Base-by-base conservation (phyloP, 2,113 vertebrate genomes). In the Dolichotis patagonum region DNA sequence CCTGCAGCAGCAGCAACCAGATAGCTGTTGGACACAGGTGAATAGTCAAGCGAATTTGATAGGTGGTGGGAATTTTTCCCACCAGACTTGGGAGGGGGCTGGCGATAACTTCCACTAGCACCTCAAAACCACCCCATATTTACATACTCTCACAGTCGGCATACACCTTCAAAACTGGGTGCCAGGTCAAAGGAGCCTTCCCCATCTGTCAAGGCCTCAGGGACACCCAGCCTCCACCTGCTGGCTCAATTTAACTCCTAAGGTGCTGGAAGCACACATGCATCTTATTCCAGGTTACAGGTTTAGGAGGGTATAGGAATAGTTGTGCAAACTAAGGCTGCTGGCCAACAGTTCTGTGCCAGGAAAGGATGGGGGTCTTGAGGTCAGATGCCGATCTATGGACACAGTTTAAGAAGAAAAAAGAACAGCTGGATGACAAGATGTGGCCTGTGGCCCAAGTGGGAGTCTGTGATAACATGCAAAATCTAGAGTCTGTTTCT, bases 301-400 rank as follows among this genome's bases (percentile, higher is more conserved):
- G 60, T 43, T 52, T 1, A 19, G 43, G 38, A 13, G 63, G 80
- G 20, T 1, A 30, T 46, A 62, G 83, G 38, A 30, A 38, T 4
- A 35, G 81, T 7, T 5, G 0, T 20, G 2, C 13, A 10, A 28
- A 30, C 4, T 0, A 41, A 2, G 30, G 88, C 30, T 0, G 62
- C 8, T 16, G 3, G 60, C 20, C 10, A 9, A 11, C 19, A 38
- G 52, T 16, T 16, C 38, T 58, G 28, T 41, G 20, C 26, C 11
- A 56, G 41, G 6, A 30, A 17, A 83, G n/a, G 82, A 22, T 5
- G 1, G 28, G 62, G 56, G 14, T 73, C 5, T 14, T 3, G 28
- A 20, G 10, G 49, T 52, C 38, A 32, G 0, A 17, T 24, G 13
- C 30, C 63, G 41, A 46, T 46, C 49, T 58, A 30, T 2, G 24